phyloP scores from a whole-genome alignment of 2,797 vertebrate genomes.

The Micropoecilia bifurca region DNA sequence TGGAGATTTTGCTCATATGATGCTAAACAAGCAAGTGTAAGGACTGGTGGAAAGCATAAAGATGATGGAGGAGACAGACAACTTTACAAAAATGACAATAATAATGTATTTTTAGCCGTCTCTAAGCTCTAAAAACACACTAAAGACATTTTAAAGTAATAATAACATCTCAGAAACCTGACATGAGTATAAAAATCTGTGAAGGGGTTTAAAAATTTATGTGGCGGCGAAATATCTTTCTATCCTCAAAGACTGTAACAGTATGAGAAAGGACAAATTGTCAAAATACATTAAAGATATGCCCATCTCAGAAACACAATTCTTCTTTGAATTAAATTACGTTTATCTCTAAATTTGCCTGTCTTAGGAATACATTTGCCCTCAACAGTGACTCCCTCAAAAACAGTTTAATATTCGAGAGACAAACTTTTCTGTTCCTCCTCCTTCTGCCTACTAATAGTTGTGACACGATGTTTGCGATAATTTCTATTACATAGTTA shows the following conservation, averaged over 20 bases:
- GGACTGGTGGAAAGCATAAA: neutral
- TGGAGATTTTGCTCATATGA: no score
- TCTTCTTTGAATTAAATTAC: neutral
- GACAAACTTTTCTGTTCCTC: neutral
- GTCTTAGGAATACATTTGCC: neutral
- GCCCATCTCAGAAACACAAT: neutral
- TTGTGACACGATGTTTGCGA: neutral
- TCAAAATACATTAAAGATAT: neutral
- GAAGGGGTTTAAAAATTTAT: neutral
- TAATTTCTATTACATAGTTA: neutral
- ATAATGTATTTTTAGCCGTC: neutral
- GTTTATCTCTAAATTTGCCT: neutral
- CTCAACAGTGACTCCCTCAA: neutral
- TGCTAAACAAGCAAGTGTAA: neutral
- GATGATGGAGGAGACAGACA: neutral
- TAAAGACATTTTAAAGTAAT: neutral
- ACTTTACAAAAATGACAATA: neutral
- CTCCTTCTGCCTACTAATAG: neutral
- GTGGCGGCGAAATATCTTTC: neutral
- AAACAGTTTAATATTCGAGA: neutral
- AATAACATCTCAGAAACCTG: neutral
- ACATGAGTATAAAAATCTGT: neutral
- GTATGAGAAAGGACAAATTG: neutral
- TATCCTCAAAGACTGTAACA: neutral
- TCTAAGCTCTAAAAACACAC: neutral